phyloP scores from a whole-genome alignment of 2,888 invertebrate genomes.

The Thalpophila matura region DNA sequence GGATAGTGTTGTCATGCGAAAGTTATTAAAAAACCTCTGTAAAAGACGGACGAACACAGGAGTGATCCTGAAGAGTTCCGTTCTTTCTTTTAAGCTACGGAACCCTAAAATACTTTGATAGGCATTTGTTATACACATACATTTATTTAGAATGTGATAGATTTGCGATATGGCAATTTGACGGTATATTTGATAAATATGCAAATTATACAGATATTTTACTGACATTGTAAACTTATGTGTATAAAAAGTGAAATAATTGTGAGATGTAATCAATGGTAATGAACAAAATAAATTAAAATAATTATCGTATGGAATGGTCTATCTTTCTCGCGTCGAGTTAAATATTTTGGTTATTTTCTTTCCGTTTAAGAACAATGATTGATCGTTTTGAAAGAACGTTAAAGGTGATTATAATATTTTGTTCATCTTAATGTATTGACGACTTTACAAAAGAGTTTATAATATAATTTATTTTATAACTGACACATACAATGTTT shows the following conservation, averaged over 20 bases:
- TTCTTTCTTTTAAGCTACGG: background rate
- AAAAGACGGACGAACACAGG: too few relatives aligned
- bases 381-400: constrained; percentile 40
- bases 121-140: constrained; percentile 3
- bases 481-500: background rate
- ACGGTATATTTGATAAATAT: constrained; percentile 20
- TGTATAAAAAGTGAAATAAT: constrained; percentile 6
- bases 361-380: constrained; percentile 30
- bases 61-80: background rate
- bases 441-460: constrained; percentile 20
- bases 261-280: constrained; percentile 32
- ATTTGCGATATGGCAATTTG: background rate
- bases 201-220: too few relatives aligned
- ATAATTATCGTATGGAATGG: constrained; percentile 29
- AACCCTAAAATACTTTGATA: background rate
- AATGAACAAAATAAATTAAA: constrained; percentile 39
- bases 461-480: background rate
- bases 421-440: constrained; percentile 13
- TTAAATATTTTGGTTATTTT: constrained; percentile 29
- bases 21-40: too few relatives aligned
- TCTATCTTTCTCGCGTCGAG: constrained; percentile 13
- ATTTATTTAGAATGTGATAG: too few relatives aligned
- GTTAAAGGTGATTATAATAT: constrained; percentile 17
- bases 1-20: too few relatives aligned
- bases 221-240: background rate